phyloP scores from a whole-genome alignment of 2,888 invertebrate species.

The Hoplodrina ambigua region DNA sequence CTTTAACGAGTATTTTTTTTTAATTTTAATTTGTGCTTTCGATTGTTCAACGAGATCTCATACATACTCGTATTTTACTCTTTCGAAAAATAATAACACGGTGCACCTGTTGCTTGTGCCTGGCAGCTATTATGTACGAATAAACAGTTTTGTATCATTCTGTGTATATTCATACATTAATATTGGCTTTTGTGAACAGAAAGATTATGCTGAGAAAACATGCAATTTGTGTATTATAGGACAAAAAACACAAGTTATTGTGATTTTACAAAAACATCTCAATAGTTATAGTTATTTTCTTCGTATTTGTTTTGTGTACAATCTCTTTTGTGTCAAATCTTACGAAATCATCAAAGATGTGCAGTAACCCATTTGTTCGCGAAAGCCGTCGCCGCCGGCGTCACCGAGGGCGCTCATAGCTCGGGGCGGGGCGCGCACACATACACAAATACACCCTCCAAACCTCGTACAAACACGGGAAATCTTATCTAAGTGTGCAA shows the following conservation, averaged over 20 bases:
- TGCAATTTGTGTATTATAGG: neutral
- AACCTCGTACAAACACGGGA: slow-evolving; percentile 54
- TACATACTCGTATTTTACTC: neutral
- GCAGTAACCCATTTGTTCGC: slow-evolving; percentile 69
- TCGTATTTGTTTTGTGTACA: slow-evolving; percentile 1
- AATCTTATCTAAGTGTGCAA: slow-evolving; percentile 44
- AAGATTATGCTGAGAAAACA: neutral
- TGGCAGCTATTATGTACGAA: slow-evolving; percentile 32
- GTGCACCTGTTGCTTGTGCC: slow-evolving; percentile 40
- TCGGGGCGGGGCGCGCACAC: slow-evolving; percentile 82
- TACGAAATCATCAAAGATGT: slow-evolving; percentile 34
- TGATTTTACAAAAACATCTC: neutral
- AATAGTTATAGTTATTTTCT: neutral
- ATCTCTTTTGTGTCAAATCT: neutral
- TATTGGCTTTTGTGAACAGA: slow-evolving; percentile 18
- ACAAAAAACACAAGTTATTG: neutral
- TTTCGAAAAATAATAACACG: slow-evolving; percentile 22
- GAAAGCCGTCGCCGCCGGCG: slow-evolving; percentile 72
- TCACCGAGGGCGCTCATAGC: slow-evolving; percentile 81
- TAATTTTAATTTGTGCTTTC: slow-evolving; percentile 14
- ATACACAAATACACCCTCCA: slow-evolving; percentile 63
- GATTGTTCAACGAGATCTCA: slow-evolving; percentile 4
- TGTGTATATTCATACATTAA: slow-evolving; percentile 1
- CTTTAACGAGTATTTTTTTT: neutral
- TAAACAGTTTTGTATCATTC: slow-evolving; percentile 15